A percentile compares a stretch with the other conserved stretches of the same genome.
These are phyloP conservation scores for Coptodon bakossiorum DNA, from an alignment of 2,113 vertebrate genomes.

Conservation along the genomic window DNA sequence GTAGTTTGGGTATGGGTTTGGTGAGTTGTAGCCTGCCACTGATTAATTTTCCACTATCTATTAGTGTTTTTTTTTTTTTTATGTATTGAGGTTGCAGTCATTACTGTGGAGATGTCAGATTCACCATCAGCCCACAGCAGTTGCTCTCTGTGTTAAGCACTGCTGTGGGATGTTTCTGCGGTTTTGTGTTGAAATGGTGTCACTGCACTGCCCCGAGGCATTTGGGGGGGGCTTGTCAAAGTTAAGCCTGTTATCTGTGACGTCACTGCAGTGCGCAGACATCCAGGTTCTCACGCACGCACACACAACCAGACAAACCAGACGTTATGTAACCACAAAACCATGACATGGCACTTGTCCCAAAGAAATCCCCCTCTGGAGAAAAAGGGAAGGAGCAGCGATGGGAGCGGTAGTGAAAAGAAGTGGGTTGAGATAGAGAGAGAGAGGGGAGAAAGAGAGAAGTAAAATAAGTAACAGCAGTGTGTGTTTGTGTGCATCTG, in stretches of 20 bases:
- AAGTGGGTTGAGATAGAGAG: neutral
- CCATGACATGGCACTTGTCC: slow-evolving; percentile 46
- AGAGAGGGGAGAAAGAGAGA: neutral
- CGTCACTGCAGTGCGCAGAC: neutral
- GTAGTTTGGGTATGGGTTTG: neutral
- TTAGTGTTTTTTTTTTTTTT: neutral
- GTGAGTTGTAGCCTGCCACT: neutral
- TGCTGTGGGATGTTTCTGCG: slow-evolving; percentile 21
- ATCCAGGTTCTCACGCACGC: neutral
- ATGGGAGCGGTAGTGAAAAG: neutral
- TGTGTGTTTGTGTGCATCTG: slow-evolving; percentile 9
- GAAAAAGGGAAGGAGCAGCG: neutral
- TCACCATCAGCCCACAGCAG: slow-evolving; percentile 1
- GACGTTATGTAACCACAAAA: slow-evolving; percentile 46
- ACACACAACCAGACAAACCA: neutral
- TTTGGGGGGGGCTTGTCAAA: slow-evolving; percentile 12
- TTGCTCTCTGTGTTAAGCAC: neutral
- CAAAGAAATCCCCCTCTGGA: slow-evolving; percentile 24
- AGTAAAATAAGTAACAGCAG: neutral
- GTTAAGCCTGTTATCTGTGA: slow-evolving; percentile 49
- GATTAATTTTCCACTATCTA: neutral
- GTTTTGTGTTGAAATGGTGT: slow-evolving; percentile 44
- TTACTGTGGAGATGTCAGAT: neutral
- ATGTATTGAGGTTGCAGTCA: neutral
- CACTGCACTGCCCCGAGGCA: slow-evolving; percentile 13